Base-by-base conservation (phyloP, 2,888 invertebrate genomes). In the Tuberolachnus salignus region DNA sequence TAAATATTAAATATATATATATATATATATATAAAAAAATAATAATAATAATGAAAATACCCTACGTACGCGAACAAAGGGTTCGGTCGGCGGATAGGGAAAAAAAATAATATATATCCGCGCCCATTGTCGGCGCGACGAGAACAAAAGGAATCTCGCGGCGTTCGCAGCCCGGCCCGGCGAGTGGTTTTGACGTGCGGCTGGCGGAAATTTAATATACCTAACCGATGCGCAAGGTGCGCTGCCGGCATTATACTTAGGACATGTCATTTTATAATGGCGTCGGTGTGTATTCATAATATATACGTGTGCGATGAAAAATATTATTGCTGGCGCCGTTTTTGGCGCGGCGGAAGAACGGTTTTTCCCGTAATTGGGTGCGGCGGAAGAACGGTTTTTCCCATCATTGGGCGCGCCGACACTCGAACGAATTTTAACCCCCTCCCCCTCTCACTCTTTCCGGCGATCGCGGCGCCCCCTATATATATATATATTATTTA, bases 61-160 rank as follows among this genome's bases (percentile, higher is more conserved):
- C 49, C 72, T 16, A 19, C 9, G 3, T 64, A 46, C 14, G 9
- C 23, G 49, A 67, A 67, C 75, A 67, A 57, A 63, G 63, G 66
- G 49, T 55, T 78, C 59, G 11, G 23, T 26, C 42, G 13, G 49
- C 6, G 19, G 14, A 57, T 21, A 13, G 9, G 19, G 11, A 46
- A 19, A 19, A 64, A 26, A 21, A 21, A 63, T 13, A 74, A 57
- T 19, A 55, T n/a, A 66, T 44, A 75, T 73, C 61, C 55, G 75
- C 59, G 55, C 49, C 67, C 21, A 78, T 78, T 78, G 75, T 78
- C 67, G 49, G 57, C 34, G 53, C 49, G 16, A 46, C 49, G 51
- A 59, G 67, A 78, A 78, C 75, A 78, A 78, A 74, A 78, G 75
- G 67, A 49, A 78, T 67, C 64, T 78, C 75, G 34, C 67, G n/a